Evolutionary conservation across 2,797 vertebrate genomes (phyloP), one percentile per base, ranked within the genome.

Genomic region (Tinamus major): DNA sequence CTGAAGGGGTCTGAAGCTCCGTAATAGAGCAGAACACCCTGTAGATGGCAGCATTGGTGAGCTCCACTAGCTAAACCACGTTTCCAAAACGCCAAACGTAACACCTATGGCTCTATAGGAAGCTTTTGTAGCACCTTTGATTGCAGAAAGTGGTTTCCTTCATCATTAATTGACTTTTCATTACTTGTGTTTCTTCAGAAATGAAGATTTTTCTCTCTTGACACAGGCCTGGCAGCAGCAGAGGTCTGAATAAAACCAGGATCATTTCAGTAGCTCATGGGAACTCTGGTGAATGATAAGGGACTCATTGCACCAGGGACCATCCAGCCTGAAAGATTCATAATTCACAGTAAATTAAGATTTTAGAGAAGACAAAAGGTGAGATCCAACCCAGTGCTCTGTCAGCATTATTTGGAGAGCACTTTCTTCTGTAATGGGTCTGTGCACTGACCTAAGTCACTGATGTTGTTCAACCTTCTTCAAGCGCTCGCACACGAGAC

Each of bases 1-100:
- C 17, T 44, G 42, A 23, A 48, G 1, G 72, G 0, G 15, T 19
- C 33, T 4, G 59, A 4, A 27, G 24, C 56, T 48, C 20, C 0
- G 3, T 27, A 62, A 2, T 2, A 5, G 76, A 13, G 74, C 59
- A 1, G 1, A 8, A 7, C 6, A 7, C 12, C 85, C 95, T 51
- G 65, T 19, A 93, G 94, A 42, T 71, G 92, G 95, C 94, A 92
- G 91, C 94, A 82, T 37, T 15, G 80, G 35, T 44, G 90, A 94
- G 84, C 72, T 4, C 7, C 88, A 18, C 71, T 20, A 2, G 6
- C 0, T 33, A 44, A n/a, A 8, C 31, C 2, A 6, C 71, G 21
- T 33, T 59, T 69, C 2, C 24, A 0, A 0, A 3, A 0, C 19
- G 44, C 42, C 5, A 0, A 12, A 26, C 27, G 2, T 2, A 11